These are phyloP conservation scores for Dendrophyllia cribrosa DNA, from an alignment of 64 coral and sea anemone genomes.

Conservation along the genomic window DNA sequence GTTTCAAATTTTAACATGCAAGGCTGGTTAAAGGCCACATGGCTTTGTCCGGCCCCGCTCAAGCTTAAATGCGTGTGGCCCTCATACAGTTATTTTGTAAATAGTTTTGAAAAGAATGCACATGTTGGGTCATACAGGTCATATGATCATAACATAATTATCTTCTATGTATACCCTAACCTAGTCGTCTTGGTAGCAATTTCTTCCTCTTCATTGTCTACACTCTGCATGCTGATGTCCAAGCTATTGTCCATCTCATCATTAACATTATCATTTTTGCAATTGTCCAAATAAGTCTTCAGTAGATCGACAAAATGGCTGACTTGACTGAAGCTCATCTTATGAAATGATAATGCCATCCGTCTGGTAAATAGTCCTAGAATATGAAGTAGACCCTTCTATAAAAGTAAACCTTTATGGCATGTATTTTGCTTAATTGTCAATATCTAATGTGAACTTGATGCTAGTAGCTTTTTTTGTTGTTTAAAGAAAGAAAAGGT, in stretches of 20 bases:
- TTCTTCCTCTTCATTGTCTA: conserved; percentile 32
- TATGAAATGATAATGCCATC: conserved; percentile 82
- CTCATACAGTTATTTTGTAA: too few relatives aligned
- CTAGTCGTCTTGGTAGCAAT: neutral
- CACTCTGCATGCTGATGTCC: conserved; percentile 71
- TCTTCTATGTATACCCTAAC: neutral
- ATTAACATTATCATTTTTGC: conserved; percentile 6
- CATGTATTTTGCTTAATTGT: too few relatives aligned
- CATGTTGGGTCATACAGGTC: too few relatives aligned
- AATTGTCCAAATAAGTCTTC: conserved; percentile 48
- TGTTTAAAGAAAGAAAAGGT: too few relatives aligned
- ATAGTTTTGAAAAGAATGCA: too few relatives aligned
- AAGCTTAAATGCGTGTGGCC: too few relatives aligned
- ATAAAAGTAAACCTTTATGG: neutral
- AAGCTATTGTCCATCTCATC: neutral
- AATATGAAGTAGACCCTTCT: neutral
- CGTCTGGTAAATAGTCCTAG: conserved; percentile 90
- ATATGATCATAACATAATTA: too few relatives aligned
- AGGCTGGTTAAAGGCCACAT: too few relatives aligned
- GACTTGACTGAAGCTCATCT: conserved; percentile 95
- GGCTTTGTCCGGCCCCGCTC: too few relatives aligned
- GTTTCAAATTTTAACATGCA: too few relatives aligned
- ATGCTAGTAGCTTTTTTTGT: too few relatives aligned
- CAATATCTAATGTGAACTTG: too few relatives aligned
- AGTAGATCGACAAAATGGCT: conserved; percentile 81